A percentile compares a stretch with the other conserved stretches of the same genome.
These are phyloP conservation scores for Polietes domitor DNA, from an alignment of 2,888 invertebrate species.

Conservation along the genomic window DNA sequence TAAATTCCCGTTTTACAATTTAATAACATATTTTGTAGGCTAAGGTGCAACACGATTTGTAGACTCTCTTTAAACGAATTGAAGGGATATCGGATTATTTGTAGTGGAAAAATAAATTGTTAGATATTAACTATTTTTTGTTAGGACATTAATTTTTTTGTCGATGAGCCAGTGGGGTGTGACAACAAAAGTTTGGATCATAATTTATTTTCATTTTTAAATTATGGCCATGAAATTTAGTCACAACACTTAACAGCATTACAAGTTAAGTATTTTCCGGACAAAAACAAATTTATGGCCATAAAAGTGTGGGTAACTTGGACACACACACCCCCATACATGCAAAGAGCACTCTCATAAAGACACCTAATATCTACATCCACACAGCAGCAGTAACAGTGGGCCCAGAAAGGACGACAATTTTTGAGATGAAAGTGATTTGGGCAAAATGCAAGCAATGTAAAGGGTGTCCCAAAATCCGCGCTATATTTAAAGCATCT, in stretches of 20 bases:
- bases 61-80: no score
- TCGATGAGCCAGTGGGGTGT: background rate
- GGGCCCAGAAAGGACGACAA: no score
- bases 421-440: no score
- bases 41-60: no score
- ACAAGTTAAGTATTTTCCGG: slow-evolving; percentile 39
- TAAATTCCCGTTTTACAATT: background rate
- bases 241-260: slow-evolving; percentile 53
- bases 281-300: slow-evolving; percentile 2
- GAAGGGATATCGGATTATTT: no score
- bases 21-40: background rate
- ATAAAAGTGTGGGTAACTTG: background rate
- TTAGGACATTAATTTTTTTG: background rate
- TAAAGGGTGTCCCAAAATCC: no score
- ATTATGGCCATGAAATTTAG: slow-evolving; percentile 37
- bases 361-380: background rate
- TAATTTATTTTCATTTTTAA: slow-evolving; percentile 44
- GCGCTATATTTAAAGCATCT: no score
- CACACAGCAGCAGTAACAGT: background rate
- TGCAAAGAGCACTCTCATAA: background rate
- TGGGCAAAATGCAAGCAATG: no score
- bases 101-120: no score
- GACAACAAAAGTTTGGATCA: slow-evolving; percentile 16
- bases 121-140: no score
- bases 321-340: background rate